Evolutionary conservation across 1,140 invertebrate genomes (phyloP).

Genomic region (Stenopsyche tienmushanensis): DNA sequence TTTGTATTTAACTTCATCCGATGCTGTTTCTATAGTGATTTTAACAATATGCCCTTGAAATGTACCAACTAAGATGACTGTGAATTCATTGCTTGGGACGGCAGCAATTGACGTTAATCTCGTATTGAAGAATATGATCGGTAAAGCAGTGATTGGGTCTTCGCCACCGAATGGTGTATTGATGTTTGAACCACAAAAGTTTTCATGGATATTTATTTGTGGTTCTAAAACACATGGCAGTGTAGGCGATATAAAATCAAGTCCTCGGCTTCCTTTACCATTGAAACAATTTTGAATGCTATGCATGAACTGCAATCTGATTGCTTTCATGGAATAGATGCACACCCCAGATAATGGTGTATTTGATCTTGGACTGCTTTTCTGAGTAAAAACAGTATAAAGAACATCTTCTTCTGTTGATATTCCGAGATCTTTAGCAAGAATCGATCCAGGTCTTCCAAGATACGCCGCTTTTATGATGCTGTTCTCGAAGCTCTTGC

Average conservation of each 20-base stretch:
- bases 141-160: too few relatives aligned
- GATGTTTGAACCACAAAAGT: too few relatives aligned
- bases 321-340: conserved; percentile 83
- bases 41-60: conserved; percentile 81
- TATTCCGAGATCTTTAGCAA: conserved; percentile 77
- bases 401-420: conserved; percentile 83
- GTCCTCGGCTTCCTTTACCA: conserved; percentile 75
- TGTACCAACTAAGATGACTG: conserved; percentile 89
- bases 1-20: conserved; percentile 75
- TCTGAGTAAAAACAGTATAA: conserved; percentile 82
- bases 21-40: conserved; percentile 79
- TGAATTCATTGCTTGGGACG: conserved; percentile 86
- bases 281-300: conserved; percentile 91
- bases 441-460: conserved; percentile 78
- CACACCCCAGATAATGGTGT: conserved; percentile 75
- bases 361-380: conserved; percentile 62
- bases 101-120: conserved; percentile 81
- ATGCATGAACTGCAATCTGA: conserved; percentile 87
- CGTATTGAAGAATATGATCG: too few relatives aligned
- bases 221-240: too few relatives aligned
- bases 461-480: conserved; percentile 84
- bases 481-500: conserved; percentile 76
- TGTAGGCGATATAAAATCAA: conserved; percentile 82
- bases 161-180: too few relatives aligned
- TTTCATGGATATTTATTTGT: too few relatives aligned